phyloP scores from a whole-genome alignment of 2,113 vertebrate species.

The Passer montanus region DNA sequence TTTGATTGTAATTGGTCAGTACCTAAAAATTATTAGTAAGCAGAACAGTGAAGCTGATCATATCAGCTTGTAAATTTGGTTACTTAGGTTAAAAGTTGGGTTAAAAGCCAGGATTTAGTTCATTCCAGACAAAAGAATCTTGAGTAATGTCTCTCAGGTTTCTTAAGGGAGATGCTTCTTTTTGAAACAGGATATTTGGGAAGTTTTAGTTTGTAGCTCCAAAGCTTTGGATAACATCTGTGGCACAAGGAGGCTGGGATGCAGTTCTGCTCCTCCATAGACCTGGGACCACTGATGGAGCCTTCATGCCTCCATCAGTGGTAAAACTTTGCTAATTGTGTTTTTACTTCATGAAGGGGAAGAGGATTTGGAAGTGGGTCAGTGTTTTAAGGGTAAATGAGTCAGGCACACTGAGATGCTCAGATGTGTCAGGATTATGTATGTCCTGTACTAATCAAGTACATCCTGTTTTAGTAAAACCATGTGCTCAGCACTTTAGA shows the following conservation, averaged over 20 bases:
- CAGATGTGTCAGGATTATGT: background rate
- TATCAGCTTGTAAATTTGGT: background rate
- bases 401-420: background rate
- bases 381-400: background rate
- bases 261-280: background rate
- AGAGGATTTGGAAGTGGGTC: background rate
- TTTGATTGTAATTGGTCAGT: background rate
- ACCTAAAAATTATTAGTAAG: background rate
- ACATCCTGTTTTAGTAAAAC: background rate
- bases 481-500: background rate
- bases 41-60: background rate
- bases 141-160: background rate
- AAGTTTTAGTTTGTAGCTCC: background rate
- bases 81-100: background rate
- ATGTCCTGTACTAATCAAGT: background rate
- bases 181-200: background rate
- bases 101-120: background rate
- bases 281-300: background rate
- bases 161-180: background rate
- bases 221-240: background rate
- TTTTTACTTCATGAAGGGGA: background rate
- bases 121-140: background rate
- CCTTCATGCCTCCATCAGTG: background rate
- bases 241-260: background rate
- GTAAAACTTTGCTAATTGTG: background rate